Base-by-base conservation (phyloP, 2,797 vertebrate genomes). In the Morus bassanus region DNA sequence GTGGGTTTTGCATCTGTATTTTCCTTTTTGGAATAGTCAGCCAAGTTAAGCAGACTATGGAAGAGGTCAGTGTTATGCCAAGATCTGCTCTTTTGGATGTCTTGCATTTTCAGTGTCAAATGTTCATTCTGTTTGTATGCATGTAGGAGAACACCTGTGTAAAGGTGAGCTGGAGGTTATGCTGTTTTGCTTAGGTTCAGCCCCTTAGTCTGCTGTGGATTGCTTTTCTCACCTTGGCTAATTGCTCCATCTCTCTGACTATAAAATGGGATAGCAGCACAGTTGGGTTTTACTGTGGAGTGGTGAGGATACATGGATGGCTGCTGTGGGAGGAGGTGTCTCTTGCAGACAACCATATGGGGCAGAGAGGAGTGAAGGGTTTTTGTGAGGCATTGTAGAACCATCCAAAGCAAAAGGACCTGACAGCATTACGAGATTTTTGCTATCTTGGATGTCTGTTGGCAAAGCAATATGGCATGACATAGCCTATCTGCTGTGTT, bases 201-300 rank as follows among this genome's bases (percentile, higher is more conserved):
- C 13, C 23, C 33, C 28, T 51, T 13, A 14, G 28, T 28, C 35
- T 45, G 24, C 43, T 51, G 33, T 28, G 73, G 33, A 21, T 51
- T 90, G 28, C 18, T 59, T 63, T 37, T 28, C 50, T 45, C 23
- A 15, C 16, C 16, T 63, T 48, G 31, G 37, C 53, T 67, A 23
- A 39, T 53, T 51, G 17, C 17, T 50, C 31, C 21, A 13, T 59
- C 45, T 61, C 35, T 72, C 63, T 48, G 35, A 11, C 51, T 35
- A 8, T 22, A 6, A 65, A 70, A 57, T 9, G 45, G 45, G 39
- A 16, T 30, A 65, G 59, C 17, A 30, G 45, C 1, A 1, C 8
- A 48, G 54, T 27, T 3, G 12, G 48, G 64, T 8, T 63, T 54
- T 50, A 30, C 48, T 1, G 0, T 0, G 2, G 72, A 19, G 17